Base-by-base conservation (phyloP, 2,888 invertebrate species). In the Pterostichus madidus region DNA sequence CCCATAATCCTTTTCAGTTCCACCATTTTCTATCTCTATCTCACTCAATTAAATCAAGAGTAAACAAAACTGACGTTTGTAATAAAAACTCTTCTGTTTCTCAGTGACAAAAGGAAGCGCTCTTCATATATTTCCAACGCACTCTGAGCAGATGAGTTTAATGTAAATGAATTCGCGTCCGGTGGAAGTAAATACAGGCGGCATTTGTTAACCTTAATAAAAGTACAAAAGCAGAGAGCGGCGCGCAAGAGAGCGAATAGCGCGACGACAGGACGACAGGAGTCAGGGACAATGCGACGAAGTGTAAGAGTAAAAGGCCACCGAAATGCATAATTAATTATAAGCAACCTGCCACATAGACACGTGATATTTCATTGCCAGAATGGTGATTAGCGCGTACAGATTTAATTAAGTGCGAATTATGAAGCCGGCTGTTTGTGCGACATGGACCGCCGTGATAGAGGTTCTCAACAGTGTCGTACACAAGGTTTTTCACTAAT, bases 381-480 rank as follows among this genome's bases (percentile, higher is more conserved):
- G 32, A 35, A 49, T 49, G 80, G 80, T 80, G 80, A 80, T 80
- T 80, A 80, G 80, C 68, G 35, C 32, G 52, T 68, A 80, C 80
- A 80, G 80, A 80, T 80, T 80, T 80, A 80, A 80, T 80, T 80
- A 80, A 68, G 80, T 80, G 80, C 80, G 17, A 80, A 80, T 80
- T 80, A 80, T 80, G 80, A 80, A 80, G 68, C 52, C 13, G 80
- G 7, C 35, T 49, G 77, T 32, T 77, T 80, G 80, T 39, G 64
- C 17, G 49, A 80, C 64, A 49, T 7, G 46, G 52, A 17, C 39
- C 39, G 39, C 39, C 4, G 13, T 31, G 24, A 49, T 49, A 6
- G n/a, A 32, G 31, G 68, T 35, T 31, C 35, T 8, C 2, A 1
- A 2, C 31, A 68, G 32, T 68, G 35, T 8, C 68, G 35, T 32